Evolutionary conservation across 2,113 vertebrate species (phyloP).

Genomic region (Larimichthys polyactis): DNA sequence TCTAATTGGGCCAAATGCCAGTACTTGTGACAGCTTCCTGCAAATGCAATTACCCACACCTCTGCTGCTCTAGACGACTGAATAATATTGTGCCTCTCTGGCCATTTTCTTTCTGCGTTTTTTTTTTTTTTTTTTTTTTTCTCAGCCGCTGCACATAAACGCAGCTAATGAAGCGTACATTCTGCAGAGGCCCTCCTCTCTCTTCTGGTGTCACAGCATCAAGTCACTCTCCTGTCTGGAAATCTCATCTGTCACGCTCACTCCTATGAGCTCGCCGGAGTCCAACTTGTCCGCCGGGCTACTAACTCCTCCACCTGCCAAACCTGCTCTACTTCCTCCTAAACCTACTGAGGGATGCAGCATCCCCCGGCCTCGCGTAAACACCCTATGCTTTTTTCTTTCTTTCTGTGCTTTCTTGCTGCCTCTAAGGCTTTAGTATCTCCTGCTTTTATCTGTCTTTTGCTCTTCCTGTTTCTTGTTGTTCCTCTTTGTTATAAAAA

Average conservation of each 20-base stretch:
- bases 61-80: slow-evolving; percentile 2
- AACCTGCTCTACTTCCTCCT: slow-evolving; percentile 83
- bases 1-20: slow-evolving; percentile 41
- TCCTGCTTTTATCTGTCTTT: slow-evolving; percentile 40
- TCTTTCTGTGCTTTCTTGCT: background rate
- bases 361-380: slow-evolving; percentile 90
- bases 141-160: slow-evolving; percentile 89
- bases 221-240: slow-evolving; percentile 91
- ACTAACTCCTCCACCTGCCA: slow-evolving; percentile 89
- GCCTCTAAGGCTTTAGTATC: slow-evolving; percentile 6
- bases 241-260: slow-evolving; percentile 92
- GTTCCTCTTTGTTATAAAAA: slow-evolving; percentile 10
- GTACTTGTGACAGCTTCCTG: slow-evolving; percentile 11
- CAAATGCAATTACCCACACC: slow-evolving; percentile 23
- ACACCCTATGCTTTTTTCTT: slow-evolving; percentile 52
- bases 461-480: background rate
- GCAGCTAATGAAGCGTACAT: slow-evolving; percentile 86
- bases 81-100: slow-evolving; percentile 42
- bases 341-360: slow-evolving; percentile 86
- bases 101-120: slow-evolving; percentile 79
- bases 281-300: slow-evolving; percentile 89
- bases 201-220: slow-evolving; percentile 91
- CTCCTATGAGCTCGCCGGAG: slow-evolving; percentile 90
- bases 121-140: slow-evolving; percentile 74
- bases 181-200: slow-evolving; percentile 89